Evolutionary conservation across 2,113 vertebrate genomes (phyloP), one percentile per base, ranked within the genome.

Genomic region (Acrocephalus kingi): DNA sequence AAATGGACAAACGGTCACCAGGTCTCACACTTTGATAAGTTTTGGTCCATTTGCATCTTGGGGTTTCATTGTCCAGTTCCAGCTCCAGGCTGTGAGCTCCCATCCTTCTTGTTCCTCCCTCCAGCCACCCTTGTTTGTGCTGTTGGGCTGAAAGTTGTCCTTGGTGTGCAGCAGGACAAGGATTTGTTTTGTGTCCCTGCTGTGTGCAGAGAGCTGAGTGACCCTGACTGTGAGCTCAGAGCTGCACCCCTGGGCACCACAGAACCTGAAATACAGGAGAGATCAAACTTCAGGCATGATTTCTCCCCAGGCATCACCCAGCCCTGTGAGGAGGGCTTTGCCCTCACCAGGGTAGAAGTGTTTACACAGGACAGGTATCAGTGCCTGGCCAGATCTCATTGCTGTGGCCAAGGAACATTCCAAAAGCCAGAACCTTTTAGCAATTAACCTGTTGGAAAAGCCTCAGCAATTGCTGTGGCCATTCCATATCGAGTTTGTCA

Each of bases 331-430:
- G 45, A 66, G 24, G 41, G 4, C 0, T 0, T 2, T 79, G 54
- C n/a, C 45, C 27, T 68, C 72, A 23, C 17, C 49, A 31, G 22
- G 37, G 35, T 3, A 5, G n/a, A 25, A 11, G 22, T 31, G 24
- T 3, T 69, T 41, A 41, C 41, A 41, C 14, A 14, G 41, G 41
- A 41, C 41, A 41, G 41, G 41, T 41, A 14, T 41, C 41, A 41
- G 41, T 14, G 10, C 41, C 41, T 41, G 20, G 10, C 13, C 46
- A 23, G 27, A 13, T 7, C 54, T 54, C 58, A 12, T 3, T n/a
- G 35, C 33, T 6, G 2, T 0, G 6, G 41, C 15, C 72, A n/a
- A 54, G 15, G 17, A 31, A 41, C 3, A 2, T 6, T 9, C 27
- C 37, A 35, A 74, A 90, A 84, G 13, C 11, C 37, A 21, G 35